These are phyloP conservation scores for Campylomormyrus numenius DNA, from an alignment of 2,113 vertebrate species.

Conservation along the genomic window DNA sequence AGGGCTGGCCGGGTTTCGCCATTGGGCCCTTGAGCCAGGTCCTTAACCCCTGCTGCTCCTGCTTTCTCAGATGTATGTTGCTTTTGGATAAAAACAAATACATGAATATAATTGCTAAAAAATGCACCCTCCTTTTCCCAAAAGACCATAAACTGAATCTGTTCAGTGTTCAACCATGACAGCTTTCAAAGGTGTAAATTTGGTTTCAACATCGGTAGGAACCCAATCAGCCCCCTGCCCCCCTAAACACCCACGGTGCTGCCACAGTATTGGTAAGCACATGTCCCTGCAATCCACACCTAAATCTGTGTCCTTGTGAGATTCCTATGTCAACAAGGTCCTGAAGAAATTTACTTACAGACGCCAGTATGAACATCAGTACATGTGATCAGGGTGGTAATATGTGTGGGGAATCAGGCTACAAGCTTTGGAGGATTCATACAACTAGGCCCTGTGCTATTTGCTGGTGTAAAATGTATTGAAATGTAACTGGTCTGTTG, in stretches of 20 bases:
- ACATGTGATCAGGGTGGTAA: neutral
- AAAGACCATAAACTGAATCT: neutral
- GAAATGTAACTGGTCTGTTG: neutral
- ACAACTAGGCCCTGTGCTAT: neutral
- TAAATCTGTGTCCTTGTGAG: neutral
- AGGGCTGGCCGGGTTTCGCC: neutral
- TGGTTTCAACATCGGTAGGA: neutral
- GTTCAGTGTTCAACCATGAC: neutral
- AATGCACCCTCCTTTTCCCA: neutral
- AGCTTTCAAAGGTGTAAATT: neutral
- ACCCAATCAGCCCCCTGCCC: neutral
- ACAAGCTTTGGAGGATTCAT: neutral
- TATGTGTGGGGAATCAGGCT: neutral
- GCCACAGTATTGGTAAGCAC: neutral
- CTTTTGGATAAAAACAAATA: neutral
- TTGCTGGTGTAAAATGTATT: neutral
- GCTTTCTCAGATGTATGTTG: neutral
- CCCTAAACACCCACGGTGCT: neutral
- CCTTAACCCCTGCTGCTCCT: neutral
- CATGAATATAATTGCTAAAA: neutral
- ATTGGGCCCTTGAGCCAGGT: neutral
- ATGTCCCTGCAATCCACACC: neutral
- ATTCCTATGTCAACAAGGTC: neutral
- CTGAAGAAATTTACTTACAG: neutral
- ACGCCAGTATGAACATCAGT: neutral